phyloP scores from a whole-genome alignment of 2,113 vertebrate species.

The Ivindomyrus marchei region DNA sequence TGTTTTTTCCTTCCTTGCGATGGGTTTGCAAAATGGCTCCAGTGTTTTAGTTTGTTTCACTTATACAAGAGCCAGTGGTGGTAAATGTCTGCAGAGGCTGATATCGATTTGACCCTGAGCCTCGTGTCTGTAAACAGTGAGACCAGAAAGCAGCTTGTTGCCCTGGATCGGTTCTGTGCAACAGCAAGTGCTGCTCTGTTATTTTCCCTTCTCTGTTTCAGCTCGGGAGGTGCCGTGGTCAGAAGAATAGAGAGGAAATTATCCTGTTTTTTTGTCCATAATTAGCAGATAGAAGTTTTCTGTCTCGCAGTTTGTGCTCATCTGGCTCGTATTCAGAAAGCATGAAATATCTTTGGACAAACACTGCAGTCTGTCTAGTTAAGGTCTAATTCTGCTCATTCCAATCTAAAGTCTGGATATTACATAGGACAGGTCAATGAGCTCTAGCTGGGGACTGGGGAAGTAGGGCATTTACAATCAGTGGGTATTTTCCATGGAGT shows the following conservation, averaged over 20 bases:
- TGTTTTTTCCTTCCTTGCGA: not conserved
- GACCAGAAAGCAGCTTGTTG: not conserved
- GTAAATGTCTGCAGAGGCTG: not conserved
- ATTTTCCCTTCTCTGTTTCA: not conserved
- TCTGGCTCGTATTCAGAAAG: not conserved
- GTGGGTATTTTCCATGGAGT: not conserved
- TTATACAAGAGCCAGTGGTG: not conserved
- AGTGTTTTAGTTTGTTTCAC: not conserved
- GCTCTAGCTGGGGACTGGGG: not conserved
- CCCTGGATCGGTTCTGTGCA: not conserved
- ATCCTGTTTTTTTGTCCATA: not conserved
- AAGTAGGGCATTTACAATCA: not conserved
- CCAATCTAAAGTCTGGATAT: not conserved
- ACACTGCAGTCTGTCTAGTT: not conserved
- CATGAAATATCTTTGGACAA: not conserved
- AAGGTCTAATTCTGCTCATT: not conserved
- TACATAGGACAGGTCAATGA: not conserved
- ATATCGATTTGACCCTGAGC: not conserved
- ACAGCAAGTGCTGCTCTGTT: not conserved
- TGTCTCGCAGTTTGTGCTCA: not conserved
- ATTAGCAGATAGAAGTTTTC: not conserved
- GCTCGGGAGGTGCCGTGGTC: not conserved
- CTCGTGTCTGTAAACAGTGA: not conserved
- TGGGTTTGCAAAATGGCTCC: not conserved
- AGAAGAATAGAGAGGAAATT: not conserved